phyloP scores from a whole-genome alignment of 2,888 invertebrate genomes.

The Agonopterix arenella region DNA sequence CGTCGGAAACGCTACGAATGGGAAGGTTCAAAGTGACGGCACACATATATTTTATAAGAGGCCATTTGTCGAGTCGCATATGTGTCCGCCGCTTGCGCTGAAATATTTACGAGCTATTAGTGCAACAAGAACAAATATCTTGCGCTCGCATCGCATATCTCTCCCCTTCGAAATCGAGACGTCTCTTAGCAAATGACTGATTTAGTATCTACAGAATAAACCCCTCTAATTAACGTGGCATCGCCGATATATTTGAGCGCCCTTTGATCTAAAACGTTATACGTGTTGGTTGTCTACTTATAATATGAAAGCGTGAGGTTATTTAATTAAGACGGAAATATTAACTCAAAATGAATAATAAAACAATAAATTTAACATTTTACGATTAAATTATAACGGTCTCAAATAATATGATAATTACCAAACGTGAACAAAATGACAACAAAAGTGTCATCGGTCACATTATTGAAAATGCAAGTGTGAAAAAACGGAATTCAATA shows the following conservation, averaged over 20 bases:
- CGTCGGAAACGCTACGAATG: constrained; percentile 62
- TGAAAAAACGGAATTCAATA: constrained; percentile 24
- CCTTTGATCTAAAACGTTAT: constrained; percentile 35
- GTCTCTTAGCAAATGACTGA: constrained; percentile 52
- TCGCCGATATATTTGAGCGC: constrained; percentile 28
- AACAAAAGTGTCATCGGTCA: not conserved
- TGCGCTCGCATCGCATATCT: constrained; percentile 26
- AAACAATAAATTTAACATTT: not conserved
- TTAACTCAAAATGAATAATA: not conserved
- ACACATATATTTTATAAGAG: constrained; percentile 61
- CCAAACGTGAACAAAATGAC: not conserved
- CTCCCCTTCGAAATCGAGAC: constrained; percentile 11
- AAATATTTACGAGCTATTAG: constrained; percentile 75
- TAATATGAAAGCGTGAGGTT: constrained; percentile 6
- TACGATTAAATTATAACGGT: not conserved
- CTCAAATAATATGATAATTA: not conserved
- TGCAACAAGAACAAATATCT: constrained; percentile 55
- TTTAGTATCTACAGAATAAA: constrained; percentile 53
- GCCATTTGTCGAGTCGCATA: constrained; percentile 66
- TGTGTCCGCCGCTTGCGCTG: constrained; percentile 51
- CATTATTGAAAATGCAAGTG: not conserved
- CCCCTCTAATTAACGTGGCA: constrained; percentile 42
- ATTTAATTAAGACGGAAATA: not conserved
- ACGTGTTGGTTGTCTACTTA: constrained; percentile 11
- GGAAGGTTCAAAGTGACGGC: constrained; percentile 61